Evolutionary conservation across 2,888 invertebrate genomes (phyloP), one percentile per base, ranked within the genome.

Genomic region (Pollenia angustigena): DNA sequence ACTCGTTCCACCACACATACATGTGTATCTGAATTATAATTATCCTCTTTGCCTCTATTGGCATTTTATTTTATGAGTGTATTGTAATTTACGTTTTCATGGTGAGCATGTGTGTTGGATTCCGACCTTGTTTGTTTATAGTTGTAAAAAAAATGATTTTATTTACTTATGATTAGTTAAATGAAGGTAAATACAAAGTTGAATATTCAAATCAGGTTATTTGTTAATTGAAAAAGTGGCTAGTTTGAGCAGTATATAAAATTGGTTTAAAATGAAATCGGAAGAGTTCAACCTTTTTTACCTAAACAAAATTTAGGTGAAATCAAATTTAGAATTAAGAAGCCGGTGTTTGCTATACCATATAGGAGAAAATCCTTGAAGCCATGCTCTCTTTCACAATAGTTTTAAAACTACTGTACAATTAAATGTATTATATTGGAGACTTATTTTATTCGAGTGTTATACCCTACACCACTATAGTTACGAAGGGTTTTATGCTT

Each of bases 171-270:
- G 69, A 66, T 80, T 23, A 74, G 40, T 40, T 68, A 62, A 50
- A 69, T 66, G 50, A 58, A 62, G 62, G 50, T 54, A 79, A 52
- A 12, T 32, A 32, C 32, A 12, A 10, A 56, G 11, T 60, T 58
- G 52, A 60, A 75, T 82, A 85, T 82, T 62, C 64, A 79, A 82
- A 85, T 85, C 81, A 82, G 85, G 82, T 85, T 75, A 85, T 23
- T 62, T 81, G 32, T 56, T 56, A 8, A 7, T n/a, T 42, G 0
- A 14, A 44, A 14, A 7, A 14, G 14, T 56, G 2, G 3, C 4
- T 10, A 23, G 18, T 42, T 52, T 50, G 40, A 50, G 42, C 3
- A 52, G 16, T 60, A 52, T 52, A 7, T 16, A 6, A 16, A 52
- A 52, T 52, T 52, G 1, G 6, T 32, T 32, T 32, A 32, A 52